Base-by-base conservation (phyloP, 2,888 invertebrate species). In the Eugnorisma glareosa region DNA sequence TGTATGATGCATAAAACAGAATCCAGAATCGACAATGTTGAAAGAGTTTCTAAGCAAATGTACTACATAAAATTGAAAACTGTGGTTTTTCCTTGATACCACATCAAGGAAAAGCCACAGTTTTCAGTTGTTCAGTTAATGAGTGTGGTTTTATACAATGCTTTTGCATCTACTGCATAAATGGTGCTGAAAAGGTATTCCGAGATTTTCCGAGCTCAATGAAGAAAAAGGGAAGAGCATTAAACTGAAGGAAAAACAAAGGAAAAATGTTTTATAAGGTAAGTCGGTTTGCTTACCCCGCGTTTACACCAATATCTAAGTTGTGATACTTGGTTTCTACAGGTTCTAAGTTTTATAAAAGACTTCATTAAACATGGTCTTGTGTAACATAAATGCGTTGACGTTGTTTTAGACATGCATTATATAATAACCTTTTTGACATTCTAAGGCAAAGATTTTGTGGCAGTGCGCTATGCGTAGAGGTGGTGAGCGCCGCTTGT, bases 281-380 rank as follows among this genome's bases (percentile, higher is more conserved):
- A 21, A 37, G 11, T 18, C 6, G 21, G 4, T 48, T 48, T 48
- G 31, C 18, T n/a, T 57, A 15, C 8, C 18, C 8, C 18, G 31
- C 28, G 18, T 59, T 15, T 59, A n/a, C 13, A 18, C 45, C 18
- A 0, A 11, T 43, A 11, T 45, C 45, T 6, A n/a, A 54, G 54
- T 57, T 28, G 3, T 54, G 13, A 6, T 13, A 54, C 54, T n/a
- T 4, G n/a, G 6, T 57, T n/a, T 6, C 57, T 15, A 13, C 2
- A 54, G n/a, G 54, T 54, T n/a, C n/a, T n/a, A n/a, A 54, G 54
- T 54, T n/a, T 54, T n/a, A n/a, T 54, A 54, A 13, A 54, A 54
- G 1, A 51, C 48, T 51, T 51, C 3, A 24, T 24, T 51, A 11
- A n/a, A n/a, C n/a, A 54, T 51, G 1, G n/a, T 54, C 1, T 51